phyloP scores from a whole-genome alignment of 2,888 invertebrate species.

The Lasiommata megera region DNA sequence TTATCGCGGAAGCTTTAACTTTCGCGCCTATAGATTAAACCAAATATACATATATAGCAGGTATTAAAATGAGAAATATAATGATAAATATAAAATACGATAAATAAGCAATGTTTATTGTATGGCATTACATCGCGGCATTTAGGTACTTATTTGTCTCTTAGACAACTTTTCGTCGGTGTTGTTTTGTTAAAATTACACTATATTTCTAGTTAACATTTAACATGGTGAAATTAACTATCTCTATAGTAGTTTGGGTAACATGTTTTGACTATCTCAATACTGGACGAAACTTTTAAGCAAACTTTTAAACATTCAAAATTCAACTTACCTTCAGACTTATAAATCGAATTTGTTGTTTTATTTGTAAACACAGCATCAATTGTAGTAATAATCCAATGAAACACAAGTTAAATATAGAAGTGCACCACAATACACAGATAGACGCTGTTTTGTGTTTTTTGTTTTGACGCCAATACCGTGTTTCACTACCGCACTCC shows the following conservation, averaged over 20 bases:
- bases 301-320: too few species aligned
- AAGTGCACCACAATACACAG: slow-evolving; percentile 5
- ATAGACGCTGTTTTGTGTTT: background rate
- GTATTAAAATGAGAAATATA: too few species aligned
- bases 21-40: too few species aligned
- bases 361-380: background rate
- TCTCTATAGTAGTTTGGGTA: background rate
- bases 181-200: too few species aligned
- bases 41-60: too few species aligned
- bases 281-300: background rate
- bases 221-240: background rate
- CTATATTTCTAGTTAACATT: background rate
- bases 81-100: too few species aligned
- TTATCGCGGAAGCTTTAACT: too few species aligned
- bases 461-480: background rate
- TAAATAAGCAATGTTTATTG: too few species aligned
- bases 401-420: background rate
- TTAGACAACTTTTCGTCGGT: too few species aligned
- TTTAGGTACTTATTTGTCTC: too few species aligned
- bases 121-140: too few species aligned
- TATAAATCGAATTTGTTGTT: background rate
- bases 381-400: background rate
- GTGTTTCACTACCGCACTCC: slow-evolving; percentile 12
- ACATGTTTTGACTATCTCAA: too few species aligned
- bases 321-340: background rate